A percentile compares a stretch with the other conserved stretches of the same genome.
These are phyloP conservation scores for Slavum lentiscoides DNA, from an alignment of 2,888 invertebrate genomes.

Conservation along the genomic window DNA sequence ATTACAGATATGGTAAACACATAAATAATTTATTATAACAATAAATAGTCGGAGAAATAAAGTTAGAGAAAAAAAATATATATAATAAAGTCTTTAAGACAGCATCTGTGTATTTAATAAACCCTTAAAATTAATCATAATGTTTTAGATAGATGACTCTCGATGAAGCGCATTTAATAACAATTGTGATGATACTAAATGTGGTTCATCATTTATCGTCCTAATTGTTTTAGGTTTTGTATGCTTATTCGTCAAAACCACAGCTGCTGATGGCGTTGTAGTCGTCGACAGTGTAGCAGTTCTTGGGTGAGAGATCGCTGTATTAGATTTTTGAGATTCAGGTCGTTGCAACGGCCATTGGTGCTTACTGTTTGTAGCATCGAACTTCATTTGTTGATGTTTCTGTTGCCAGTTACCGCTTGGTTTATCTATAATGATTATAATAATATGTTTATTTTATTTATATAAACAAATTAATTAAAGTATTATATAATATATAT, in stretches of 20 bases:
- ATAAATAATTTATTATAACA: neutral
- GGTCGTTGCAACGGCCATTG: conserved; percentile 3
- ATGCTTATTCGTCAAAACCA: conserved; percentile 6
- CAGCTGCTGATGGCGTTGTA: neutral
- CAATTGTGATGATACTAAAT: neutral
- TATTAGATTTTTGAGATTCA: neutral
- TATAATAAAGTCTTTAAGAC: neutral
- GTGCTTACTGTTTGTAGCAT: neutral
- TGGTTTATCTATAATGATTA: conserved; percentile 2
- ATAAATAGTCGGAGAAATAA: neutral
- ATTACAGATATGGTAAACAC: conserved; percentile 6
- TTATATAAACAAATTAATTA: no score
- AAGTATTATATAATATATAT: no score
- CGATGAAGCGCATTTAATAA: conserved; percentile 21
- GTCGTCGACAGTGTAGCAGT: neutral
- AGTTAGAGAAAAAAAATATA: neutral
- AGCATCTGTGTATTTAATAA: conserved; percentile 4
- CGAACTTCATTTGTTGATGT: conserved; percentile 8
- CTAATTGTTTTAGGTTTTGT: conserved; percentile 1
- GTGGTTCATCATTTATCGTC: neutral
- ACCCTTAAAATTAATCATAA: neutral
- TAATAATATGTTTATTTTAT: no score
- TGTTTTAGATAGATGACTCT: conserved; percentile 24
- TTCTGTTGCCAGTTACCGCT: neutral
- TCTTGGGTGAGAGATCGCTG: neutral